phyloP scores from a whole-genome alignment of 2,888 invertebrate species.

The Amaurobius ferox region DNA sequence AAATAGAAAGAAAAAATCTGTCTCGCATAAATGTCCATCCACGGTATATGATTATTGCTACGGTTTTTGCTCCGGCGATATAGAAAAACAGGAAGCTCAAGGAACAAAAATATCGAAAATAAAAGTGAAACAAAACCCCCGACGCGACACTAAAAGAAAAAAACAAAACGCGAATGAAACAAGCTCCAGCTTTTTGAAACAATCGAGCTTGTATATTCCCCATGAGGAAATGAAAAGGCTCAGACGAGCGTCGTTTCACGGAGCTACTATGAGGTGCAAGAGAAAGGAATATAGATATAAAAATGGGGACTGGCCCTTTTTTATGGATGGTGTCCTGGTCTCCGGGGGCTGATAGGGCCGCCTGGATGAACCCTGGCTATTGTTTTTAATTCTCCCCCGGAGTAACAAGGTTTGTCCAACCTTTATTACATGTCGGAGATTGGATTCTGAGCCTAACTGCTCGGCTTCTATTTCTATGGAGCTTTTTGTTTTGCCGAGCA shows the following conservation, averaged over 20 bases:
- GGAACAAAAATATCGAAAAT: constrained; percentile 20
- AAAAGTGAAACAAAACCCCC: constrained; percentile 6
- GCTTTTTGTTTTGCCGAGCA: constrained; percentile 51
- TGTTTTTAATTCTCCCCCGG: constrained; percentile 69
- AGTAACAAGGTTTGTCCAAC: constrained; percentile 62
- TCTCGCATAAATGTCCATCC: constrained; percentile 10
- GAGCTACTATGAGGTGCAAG: constrained; percentile 58
- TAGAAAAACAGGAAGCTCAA: constrained; percentile 32
- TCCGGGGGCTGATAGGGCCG: constrained; percentile 41
- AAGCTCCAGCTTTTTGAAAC: constrained; percentile 58
- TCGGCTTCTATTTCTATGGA: constrained; percentile 27
- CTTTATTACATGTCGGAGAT: constrained; percentile 72
- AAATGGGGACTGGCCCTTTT: constrained; percentile 33
- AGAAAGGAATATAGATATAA: constrained; percentile 32
- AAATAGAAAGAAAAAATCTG: not conserved
- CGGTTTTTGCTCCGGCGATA: constrained; percentile 25
- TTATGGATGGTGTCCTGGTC: constrained; percentile 57
- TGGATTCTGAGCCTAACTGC: constrained; percentile 68
- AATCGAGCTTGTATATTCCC: constrained; percentile 58
- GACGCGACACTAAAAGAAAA: constrained; percentile 12
- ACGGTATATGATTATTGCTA: constrained; percentile 52
- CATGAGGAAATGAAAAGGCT: constrained; percentile 61
- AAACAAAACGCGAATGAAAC: constrained; percentile 28
- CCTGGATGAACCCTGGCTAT: constrained; percentile 66
- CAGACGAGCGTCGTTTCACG: constrained; percentile 39